phyloP scores from a whole-genome alignment of 2,113 vertebrate species.

The Cololabis saira region DNA sequence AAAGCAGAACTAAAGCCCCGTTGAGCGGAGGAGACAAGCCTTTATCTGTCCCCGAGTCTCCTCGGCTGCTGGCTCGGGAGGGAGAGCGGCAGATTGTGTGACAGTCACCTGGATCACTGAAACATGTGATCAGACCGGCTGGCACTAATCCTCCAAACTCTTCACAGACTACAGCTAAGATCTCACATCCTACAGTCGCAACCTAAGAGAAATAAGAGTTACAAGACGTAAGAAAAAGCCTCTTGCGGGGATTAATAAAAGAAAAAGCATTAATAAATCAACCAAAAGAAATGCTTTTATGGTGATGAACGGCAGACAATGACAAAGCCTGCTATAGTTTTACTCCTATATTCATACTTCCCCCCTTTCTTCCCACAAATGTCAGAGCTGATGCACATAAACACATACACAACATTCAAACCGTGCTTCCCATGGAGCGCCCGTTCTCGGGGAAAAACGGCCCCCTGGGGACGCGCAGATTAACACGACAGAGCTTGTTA shows the following conservation, averaged over 20 bases:
- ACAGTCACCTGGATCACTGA: slow-evolving; percentile 71
- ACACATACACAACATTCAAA: slow-evolving; percentile 27
- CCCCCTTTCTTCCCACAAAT: not conserved
- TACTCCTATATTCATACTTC: not conserved
- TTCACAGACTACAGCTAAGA: slow-evolving; percentile 11
- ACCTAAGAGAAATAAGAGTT: not conserved
- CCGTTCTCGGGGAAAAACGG: slow-evolving; percentile 30
- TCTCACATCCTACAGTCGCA: slow-evolving; percentile 24
- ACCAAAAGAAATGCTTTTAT: too few species aligned
- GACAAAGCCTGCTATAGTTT: not conserved
- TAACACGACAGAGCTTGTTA: slow-evolving; percentile 82
- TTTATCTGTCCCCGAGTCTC: slow-evolving; percentile 54
- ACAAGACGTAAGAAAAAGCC: not conserved
- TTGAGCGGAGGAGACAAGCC: slow-evolving; percentile 34
- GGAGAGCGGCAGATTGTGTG: slow-evolving; percentile 58
- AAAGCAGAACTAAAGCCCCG: slow-evolving; percentile 28
- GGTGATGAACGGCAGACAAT: not conserved
- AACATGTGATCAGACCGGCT: slow-evolving; percentile 62
- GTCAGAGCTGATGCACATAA: slow-evolving; percentile 17
- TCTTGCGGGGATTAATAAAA: too few species aligned
- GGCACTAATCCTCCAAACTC: slow-evolving; percentile 57
- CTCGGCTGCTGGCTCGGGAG: slow-evolving; percentile 24
- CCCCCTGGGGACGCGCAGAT: slow-evolving; percentile 68
- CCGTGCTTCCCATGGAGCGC: slow-evolving; percentile 32
- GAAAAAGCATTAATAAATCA: too few species aligned